phyloP scores from a whole-genome alignment of 2,888 invertebrate species.

The Acrocyrtus sp. region DNA sequence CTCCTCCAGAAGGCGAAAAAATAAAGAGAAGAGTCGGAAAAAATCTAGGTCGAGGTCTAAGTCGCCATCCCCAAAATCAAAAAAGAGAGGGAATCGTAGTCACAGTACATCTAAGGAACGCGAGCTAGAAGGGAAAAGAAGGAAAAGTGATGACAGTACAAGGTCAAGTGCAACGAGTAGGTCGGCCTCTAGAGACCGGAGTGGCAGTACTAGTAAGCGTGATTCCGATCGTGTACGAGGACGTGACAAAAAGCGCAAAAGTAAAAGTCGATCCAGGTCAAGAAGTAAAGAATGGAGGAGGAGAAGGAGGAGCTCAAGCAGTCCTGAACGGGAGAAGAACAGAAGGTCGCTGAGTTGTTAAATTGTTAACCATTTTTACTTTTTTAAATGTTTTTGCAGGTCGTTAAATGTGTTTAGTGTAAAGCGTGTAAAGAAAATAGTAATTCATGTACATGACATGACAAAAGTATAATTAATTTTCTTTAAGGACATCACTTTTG shows the following conservation, averaged over 20 bases:
- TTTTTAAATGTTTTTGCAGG: too few relatives aligned
- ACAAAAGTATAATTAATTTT: too few relatives aligned
- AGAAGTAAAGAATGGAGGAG: neutral
- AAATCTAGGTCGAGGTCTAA: conserved; percentile 32
- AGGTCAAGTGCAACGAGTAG: too few relatives aligned
- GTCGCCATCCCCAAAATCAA: conserved; percentile 24
- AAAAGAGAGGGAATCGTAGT: neutral
- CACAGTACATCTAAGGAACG: neutral
- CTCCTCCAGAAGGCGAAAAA: conserved; percentile 6
- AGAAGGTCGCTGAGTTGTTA: too few relatives aligned
- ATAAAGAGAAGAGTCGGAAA: conserved; percentile 10
- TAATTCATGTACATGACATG: too few relatives aligned
- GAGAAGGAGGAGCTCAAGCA: neutral
- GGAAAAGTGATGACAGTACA: conserved; percentile 9
- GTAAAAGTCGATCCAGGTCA: conserved; percentile 23
- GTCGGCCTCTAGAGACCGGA: conserved; percentile 7
- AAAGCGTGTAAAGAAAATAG: too few relatives aligned
- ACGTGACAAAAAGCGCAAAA: conserved; percentile 20
- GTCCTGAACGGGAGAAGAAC: too few relatives aligned
- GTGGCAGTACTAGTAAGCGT: too few relatives aligned
- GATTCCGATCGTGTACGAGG: too few relatives aligned
- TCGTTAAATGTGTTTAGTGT: too few relatives aligned
- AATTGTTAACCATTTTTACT: too few relatives aligned
- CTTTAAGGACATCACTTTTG: too few relatives aligned
- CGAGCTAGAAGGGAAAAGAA: neutral